Evolutionary conservation across 2,888 invertebrate species (phyloP), one percentile per base, ranked within the genome.

Genomic region (Meloe dianella): DNA sequence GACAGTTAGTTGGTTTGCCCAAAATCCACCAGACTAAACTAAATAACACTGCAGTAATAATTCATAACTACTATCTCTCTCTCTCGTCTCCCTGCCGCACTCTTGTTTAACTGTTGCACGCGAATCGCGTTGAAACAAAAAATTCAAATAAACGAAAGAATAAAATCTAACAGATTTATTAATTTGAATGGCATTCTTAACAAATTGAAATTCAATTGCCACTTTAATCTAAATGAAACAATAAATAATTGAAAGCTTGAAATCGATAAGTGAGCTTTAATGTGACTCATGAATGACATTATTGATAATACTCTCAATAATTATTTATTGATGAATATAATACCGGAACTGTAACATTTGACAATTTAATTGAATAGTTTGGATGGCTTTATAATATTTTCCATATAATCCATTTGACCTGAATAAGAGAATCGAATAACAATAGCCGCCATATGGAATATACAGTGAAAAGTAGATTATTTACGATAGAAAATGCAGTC

Each of bases 1-100:
- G 74, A 71, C 71, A 73, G 68, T 72, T 69, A 68, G 67, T 73
- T 63, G 71, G 71, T 65, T 71, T 60, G 64, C 67, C 70, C 67
- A 67, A 73, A 75, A 75, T 73, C 74, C 75, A 65, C 72, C 29
- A 57, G 58, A 65, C 64, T 62, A 65, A 58, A 69, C 66, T 65
- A 65, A 68, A 68, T 65, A 68, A 62, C 68, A 63, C 60, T 47
- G 63, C 65, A 47, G 65, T 57, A 32, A 63, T 68, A 65, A 68
- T 65, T 68, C 60, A 63, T 51, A 51, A 51, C 22, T 24, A 17
- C 12, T n/a, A 27, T 38, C 57, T 24, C 17, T 56, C 32, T 32
- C 5, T n/a, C 41, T 41, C 41, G 17, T n/a, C n/a, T n/a, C n/a
- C n/a, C n/a, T n/a, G n/a, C n/a, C n/a, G n/a, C n/a, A n/a, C n/a